Base-by-base conservation (phyloP, 2,797 vertebrate genomes). In the Mionectes olivaceus region DNA sequence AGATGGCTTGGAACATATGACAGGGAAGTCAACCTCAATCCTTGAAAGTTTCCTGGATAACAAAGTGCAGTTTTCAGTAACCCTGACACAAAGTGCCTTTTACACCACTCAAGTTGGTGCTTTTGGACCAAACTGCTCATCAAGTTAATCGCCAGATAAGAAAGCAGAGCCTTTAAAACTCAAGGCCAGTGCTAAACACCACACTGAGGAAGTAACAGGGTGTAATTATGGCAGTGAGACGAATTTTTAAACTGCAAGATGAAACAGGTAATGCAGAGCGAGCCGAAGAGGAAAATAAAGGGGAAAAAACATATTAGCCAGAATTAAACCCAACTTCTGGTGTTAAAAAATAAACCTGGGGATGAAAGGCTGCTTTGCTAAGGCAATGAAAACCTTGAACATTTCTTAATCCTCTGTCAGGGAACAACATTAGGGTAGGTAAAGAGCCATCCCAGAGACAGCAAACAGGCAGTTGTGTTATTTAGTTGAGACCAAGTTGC, bases 401-500 rank as follows among this genome's bases (percentile, higher is more conserved):
- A 9, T 37, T 49, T 69, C 69, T 69, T 24, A 33, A 33, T 24
- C 27, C 44, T 33, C 14, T 19, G 16, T 2, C 55, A 70, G 33
- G 7, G 74, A 35, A 43, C 15, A 14, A 7, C 30, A 24, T 14
- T 2, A 22, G 32, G 11, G 12, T 11, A 7, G 7, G 12, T 0
- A 21, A 76, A 80, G 35, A 32, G 39, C 43, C 50, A 8, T 22
- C 28, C 35, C 10, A 9, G 53, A 78, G 49, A 81, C 25, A 35
- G 19, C 52, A 13, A 70, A 47, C 32, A 63, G 49, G 11, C 28
- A 67, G 21, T 3, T 23, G 24, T 65, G 63, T 8, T 67, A 14
- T 11, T 35, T 2, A 32, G 17, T 0, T 32, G 39, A 23, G 25
- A 32, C 8, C 24, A 13, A 18, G 57, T 2, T 49, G 41, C 21